phyloP scores from a whole-genome alignment of 2,113 vertebrate species.

The Anarhynchus alexandrinus region DNA sequence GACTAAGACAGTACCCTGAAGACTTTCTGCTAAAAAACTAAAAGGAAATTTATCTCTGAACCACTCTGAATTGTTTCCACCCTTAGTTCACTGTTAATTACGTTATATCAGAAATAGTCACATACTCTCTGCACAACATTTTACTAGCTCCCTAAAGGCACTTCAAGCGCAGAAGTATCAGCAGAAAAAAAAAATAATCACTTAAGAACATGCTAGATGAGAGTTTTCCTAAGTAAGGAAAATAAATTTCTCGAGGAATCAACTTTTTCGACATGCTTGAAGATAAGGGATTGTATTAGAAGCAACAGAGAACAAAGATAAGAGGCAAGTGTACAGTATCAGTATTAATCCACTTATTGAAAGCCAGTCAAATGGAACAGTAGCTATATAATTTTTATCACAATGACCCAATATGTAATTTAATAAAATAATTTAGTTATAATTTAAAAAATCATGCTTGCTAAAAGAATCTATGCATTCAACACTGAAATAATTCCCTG shows the following conservation, averaged over 20 bases:
- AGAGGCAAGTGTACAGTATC: neutral
- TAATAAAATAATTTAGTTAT: neutral
- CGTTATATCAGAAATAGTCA: neutral
- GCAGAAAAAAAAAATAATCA: neutral
- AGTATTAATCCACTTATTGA: neutral
- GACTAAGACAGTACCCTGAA: neutral
- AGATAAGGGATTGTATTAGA: neutral
- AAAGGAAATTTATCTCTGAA: neutral
- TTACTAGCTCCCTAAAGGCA: neutral
- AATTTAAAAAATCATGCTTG: neutral
- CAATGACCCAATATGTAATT: neutral
- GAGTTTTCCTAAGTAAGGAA: neutral
- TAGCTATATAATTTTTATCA: neutral
- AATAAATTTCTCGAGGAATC: neutral
- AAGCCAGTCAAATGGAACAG: neutral
- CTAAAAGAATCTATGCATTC: neutral
- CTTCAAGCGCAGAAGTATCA: neutral
- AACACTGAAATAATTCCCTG: neutral
- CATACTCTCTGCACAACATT: neutral
- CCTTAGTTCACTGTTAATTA: neutral
- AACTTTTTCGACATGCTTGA: neutral
- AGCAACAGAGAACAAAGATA: neutral
- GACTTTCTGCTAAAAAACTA: neutral
- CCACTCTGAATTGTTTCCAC: neutral
- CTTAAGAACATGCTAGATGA: neutral